Evolutionary conservation across 2,888 invertebrate genomes (phyloP), one percentile per base, ranked within the genome.

Genomic region (Diaprepes abbreviatus): DNA sequence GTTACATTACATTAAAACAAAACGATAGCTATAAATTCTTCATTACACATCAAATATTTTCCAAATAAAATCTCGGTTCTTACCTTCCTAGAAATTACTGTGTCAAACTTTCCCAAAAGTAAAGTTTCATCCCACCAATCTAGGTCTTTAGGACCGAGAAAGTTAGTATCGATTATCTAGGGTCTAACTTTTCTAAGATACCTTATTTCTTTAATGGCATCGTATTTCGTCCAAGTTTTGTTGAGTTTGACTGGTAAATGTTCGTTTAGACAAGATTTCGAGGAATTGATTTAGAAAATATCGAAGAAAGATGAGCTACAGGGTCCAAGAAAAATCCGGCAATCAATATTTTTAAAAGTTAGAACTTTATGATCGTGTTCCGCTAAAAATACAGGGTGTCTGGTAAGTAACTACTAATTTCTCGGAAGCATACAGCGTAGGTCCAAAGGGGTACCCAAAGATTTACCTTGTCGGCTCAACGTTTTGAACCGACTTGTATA

Each of bases 141-240:
- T 36, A 52, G 36, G 24, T 19, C 21, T 38, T 55, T 55, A 38
- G 24, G 55, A 38, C 55, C 24, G n/a, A n/a, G 19, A 36, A 36
- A 55, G 54, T 55, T 36, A 24, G 21, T 38, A 55, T 55, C 55
- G 36, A 55, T 55, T 36, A 55, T 6, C 9, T 12, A 31, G 12
- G 28, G 28, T 12, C 48, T 50, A 28, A 31, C 16, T 50, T 50
- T 50, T 28, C 12, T 50, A 5, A 28, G 28, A 50, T 16, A 50
- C 48, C 48, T 50, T 50, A 50, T 50, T 50, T 28, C 28, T 50
- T 28, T 50, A 50, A 50, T 50, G 28, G 48, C n/a, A 28, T 28
- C 24, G 48, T 48, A 48, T 24, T 48, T 48, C 28, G 16, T 28
- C n/a, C 3, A 50, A 50, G 16, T 28, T 50, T 31, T 14, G 12